Conservation (phyloP, 1,140 invertebrate genomes). For the Dendroctonus ponderosae region DNA sequence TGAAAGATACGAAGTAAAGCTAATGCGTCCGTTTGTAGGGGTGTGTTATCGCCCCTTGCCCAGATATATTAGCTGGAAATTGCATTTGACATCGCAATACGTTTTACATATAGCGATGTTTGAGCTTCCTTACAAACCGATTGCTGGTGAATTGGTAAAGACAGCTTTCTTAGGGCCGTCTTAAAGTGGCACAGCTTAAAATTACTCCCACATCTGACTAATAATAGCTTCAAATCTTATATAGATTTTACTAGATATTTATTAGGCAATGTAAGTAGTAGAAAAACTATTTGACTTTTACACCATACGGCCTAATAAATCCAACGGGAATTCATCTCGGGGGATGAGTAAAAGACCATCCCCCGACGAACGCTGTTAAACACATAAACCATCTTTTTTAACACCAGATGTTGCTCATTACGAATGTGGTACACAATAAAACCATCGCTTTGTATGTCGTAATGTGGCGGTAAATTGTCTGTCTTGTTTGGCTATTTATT, state of each 20-base stretch:
- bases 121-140: neutral
- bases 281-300: no score
- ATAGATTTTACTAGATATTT: no score
- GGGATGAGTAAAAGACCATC: conserved; percentile 20
- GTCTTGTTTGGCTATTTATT: conserved; percentile 47
- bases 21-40: conserved; percentile 12
- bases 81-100: conserved; percentile 29
- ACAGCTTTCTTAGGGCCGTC: neutral
- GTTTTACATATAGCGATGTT: conserved; percentile 16
- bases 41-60: conserved; percentile 23
- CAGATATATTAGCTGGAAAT: conserved; percentile 32
- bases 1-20: conserved; percentile 29
- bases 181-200: no score
- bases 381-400: conserved; percentile 39
- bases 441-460: conserved; percentile 41
- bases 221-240: no score
- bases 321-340: conserved; percentile 9
- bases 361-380: conserved; percentile 25
- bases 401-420: conserved; percentile 49
- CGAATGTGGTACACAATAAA: conserved; percentile 36
- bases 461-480: conserved; percentile 49
- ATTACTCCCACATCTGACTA: no score
- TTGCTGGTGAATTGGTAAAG: neutral
- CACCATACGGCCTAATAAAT: neutral
- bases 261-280: no score